Conservation (phyloP, 92 coral and sea anemone genomes). For the Phenganax subtilis region DNA sequence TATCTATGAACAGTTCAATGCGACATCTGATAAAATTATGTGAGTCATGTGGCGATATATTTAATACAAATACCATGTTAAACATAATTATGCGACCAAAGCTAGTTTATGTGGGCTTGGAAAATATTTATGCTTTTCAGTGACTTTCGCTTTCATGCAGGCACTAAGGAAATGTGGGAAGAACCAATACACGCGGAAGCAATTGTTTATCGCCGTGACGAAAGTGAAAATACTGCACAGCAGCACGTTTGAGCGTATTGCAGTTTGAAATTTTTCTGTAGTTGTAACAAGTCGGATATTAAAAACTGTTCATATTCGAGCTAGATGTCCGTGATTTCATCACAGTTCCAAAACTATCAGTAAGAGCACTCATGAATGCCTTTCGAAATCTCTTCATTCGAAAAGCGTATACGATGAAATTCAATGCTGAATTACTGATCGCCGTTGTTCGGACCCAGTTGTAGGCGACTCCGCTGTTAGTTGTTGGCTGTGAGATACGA, state of each 20-base stretch:
- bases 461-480: slow-evolving; percentile 67
- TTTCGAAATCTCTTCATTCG: slow-evolving; percentile 62
- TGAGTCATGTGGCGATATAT: too few relatives aligned
- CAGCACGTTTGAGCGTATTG: neutral
- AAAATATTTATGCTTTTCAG: too few relatives aligned
- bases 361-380: slow-evolving; percentile 46
- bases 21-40: too few relatives aligned
- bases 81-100: too few relatives aligned
- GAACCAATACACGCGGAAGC: neutral
- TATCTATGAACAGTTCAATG: neutral
- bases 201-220: neutral
- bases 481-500: slow-evolving; percentile 64
- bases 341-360: neutral
- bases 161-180: too few relatives aligned
- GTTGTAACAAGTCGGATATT: neutral
- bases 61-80: too few relatives aligned
- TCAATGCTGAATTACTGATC: slow-evolving; percentile 63
- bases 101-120: too few relatives aligned
- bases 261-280: neutral
- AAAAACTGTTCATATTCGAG: neutral
- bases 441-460: slow-evolving; percentile 74
- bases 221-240: neutral
- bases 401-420: slow-evolving; percentile 68
- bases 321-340: neutral
- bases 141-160: too few relatives aligned